phyloP scores from a whole-genome alignment of 2,797 vertebrate species.

The Phrynocephalus guinanensis region DNA sequence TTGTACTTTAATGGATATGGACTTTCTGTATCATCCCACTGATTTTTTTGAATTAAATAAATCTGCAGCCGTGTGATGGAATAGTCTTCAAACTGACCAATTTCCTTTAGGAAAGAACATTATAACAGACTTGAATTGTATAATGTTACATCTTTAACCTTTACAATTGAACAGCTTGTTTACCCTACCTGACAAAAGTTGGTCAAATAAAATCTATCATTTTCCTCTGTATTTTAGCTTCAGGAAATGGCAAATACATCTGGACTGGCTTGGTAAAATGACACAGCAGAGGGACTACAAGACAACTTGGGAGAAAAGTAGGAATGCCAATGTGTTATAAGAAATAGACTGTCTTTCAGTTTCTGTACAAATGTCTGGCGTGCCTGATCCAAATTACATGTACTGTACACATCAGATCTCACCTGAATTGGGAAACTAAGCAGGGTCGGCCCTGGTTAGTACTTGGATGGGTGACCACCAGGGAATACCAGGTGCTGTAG shows the following conservation, averaged over 20 bases:
- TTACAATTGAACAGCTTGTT: constrained; percentile 18
- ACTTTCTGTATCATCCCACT: constrained; percentile 19
- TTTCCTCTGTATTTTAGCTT: constrained; percentile 17
- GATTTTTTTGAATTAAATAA: constrained; percentile 20
- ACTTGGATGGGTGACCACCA: too few relatives aligned
- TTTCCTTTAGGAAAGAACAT: constrained; percentile 11
- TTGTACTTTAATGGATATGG: neutral
- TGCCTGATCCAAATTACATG: neutral
- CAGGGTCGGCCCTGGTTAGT: too few relatives aligned
- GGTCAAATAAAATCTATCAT: neutral
- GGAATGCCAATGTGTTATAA: neutral
- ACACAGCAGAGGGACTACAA: neutral
- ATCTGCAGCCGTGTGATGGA: neutral
- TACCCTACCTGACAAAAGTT: constrained; percentile 12
- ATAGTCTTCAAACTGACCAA: neutral
- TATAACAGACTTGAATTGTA: constrained; percentile 20
- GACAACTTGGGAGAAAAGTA: neutral
- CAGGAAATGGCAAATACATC: constrained; percentile 19
- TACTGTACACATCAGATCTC: too few relatives aligned
- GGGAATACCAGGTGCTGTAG: too few relatives aligned
- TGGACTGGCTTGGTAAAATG: neutral
- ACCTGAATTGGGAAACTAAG: too few relatives aligned
- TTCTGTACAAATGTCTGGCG: neutral
- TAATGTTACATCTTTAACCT: constrained; percentile 20
- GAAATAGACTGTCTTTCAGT: neutral